Evolutionary conservation across 2,113 vertebrate species (phyloP).

Genomic region (Hippoglossus stenolepis): DNA sequence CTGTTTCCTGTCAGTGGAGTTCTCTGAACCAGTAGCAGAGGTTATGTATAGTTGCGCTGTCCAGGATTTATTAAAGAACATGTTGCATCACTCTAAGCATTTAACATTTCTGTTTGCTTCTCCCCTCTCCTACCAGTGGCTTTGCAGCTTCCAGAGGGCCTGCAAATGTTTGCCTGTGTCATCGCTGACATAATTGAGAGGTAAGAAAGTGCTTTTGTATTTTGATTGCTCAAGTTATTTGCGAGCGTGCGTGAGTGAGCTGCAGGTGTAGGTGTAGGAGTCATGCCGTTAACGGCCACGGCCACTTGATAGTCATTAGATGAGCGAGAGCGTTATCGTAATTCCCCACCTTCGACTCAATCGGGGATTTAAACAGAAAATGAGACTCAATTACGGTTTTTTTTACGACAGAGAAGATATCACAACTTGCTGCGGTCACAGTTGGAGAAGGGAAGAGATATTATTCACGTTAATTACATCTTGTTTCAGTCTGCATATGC

Average conservation of each 20-base stretch:
- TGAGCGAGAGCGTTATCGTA: constrained; percentile 49
- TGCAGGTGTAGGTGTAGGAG: constrained; percentile 27
- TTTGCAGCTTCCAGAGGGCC: constrained; percentile 96
- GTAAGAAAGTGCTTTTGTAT: constrained; percentile 72
- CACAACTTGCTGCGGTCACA: constrained; percentile 44
- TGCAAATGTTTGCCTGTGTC: constrained; percentile 97
- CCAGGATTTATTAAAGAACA: constrained; percentile 54
- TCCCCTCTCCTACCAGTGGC: constrained; percentile 85
- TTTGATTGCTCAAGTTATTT: constrained; percentile 11
- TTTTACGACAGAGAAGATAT: constrained; percentile 57
- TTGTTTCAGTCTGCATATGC: constrained; percentile 54
- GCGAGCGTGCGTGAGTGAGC: not conserved
- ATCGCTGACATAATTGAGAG: constrained; percentile 95
- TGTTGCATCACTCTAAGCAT: constrained; percentile 46
- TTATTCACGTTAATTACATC: constrained; percentile 79
- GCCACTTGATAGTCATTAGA: constrained; percentile 59
- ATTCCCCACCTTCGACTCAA: constrained; percentile 54
- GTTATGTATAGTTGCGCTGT: constrained; percentile 48
- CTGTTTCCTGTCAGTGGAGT: constrained; percentile 56
- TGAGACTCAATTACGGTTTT: constrained; percentile 53
- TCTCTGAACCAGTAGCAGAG: constrained; percentile 35
- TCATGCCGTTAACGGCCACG: not conserved
- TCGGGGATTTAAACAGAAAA: constrained; percentile 66
- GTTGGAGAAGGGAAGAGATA: constrained; percentile 59
- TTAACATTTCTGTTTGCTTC: constrained; percentile 47